These are phyloP conservation scores for Gouania willdenowi DNA, from an alignment of 2,797 vertebrate genomes.

Conservation along the genomic window DNA sequence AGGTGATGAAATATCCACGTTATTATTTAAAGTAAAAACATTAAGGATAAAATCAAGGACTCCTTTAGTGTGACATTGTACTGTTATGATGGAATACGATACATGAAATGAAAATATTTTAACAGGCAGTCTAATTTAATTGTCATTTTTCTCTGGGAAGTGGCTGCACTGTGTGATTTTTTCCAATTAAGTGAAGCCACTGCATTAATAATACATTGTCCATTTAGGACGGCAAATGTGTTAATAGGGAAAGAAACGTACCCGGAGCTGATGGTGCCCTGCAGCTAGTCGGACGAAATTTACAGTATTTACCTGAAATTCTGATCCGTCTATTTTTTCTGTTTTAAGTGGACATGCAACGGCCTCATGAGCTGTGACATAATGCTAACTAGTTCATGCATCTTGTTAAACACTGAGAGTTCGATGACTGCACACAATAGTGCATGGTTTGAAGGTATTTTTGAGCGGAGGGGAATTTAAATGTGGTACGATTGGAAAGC, in stretches of 20 bases:
- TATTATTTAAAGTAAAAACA: conserved; percentile 12
- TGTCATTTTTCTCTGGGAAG: conserved; percentile 46
- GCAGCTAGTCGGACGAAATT: conserved; percentile 14
- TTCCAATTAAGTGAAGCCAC: conserved; percentile 60
- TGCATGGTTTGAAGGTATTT: too few relatives aligned
- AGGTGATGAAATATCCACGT: not conserved
- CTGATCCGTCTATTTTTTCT: conserved; percentile 19
- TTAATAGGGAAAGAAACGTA: conserved; percentile 34
- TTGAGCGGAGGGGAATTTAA: too few relatives aligned
- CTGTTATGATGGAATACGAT: too few relatives aligned
- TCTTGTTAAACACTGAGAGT: too few relatives aligned
- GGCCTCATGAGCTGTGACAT: too few relatives aligned
- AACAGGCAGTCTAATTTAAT: conserved; percentile 56
- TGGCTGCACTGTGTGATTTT: conserved; percentile 54
- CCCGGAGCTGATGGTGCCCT: conserved; percentile 16
- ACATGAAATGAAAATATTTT: conserved; percentile 32
- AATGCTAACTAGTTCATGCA: too few relatives aligned
- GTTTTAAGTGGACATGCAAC: conserved; percentile 2
- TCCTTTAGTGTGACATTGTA: too few relatives aligned
- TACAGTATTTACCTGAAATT: too few relatives aligned
- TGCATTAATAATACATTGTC: conserved; percentile 67
- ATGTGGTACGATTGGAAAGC: too few relatives aligned
- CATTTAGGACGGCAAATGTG: conserved; percentile 58
- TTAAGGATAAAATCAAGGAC: conserved; percentile 30
- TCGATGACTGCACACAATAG: too few relatives aligned